These are phyloP conservation scores for Calliopsis andreniformis DNA, from an alignment of 1,140 invertebrate genomes.

Conservation along the genomic window DNA sequence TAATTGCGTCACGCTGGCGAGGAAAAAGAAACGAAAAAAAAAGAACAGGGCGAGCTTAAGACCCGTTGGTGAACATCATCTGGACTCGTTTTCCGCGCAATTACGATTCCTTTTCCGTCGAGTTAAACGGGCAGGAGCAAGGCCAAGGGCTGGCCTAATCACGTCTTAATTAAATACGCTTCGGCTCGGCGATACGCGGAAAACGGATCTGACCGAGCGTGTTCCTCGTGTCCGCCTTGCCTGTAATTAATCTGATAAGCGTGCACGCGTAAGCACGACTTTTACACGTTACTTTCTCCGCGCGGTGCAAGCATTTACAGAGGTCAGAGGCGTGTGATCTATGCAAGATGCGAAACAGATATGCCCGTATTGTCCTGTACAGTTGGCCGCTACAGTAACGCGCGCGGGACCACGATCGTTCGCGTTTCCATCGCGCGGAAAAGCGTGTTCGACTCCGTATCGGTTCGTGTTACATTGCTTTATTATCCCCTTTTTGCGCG, in stretches of 20 bases:
- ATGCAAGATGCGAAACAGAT: conserved; percentile 76
- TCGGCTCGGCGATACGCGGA: conserved; percentile 16
- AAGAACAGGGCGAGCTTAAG: not conserved
- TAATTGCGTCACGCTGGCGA: too few relatives aligned
- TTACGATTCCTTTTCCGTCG: conserved; percentile 53
- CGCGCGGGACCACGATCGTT: too few relatives aligned
- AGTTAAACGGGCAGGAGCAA: conserved; percentile 4
- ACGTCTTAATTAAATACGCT: conserved; percentile 56
- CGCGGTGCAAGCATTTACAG: conserved; percentile 71
- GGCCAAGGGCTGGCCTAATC: conserved; percentile 41
- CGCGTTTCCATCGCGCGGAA: too few relatives aligned
- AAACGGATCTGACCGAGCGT: conserved; percentile 37
- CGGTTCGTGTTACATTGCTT: too few relatives aligned
- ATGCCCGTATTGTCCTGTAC: conserved; percentile 70
- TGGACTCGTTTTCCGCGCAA: conserved; percentile 48
- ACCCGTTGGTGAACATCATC: conserved; percentile 17
- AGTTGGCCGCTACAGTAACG: too few relatives aligned
- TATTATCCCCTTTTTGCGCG: too few relatives aligned
- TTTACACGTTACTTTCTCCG: conserved; percentile 74
- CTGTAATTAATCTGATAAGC: conserved; percentile 69
- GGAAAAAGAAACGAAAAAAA: not conserved
- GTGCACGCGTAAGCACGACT: conserved; percentile 52
- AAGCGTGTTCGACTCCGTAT: too few relatives aligned
- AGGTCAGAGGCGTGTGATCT: conserved; percentile 77
- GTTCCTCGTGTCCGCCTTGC: conserved; percentile 19